Evolutionary conservation across 2,888 invertebrate genomes (phyloP).

Genomic region (Dolichomitus sp.): DNA sequence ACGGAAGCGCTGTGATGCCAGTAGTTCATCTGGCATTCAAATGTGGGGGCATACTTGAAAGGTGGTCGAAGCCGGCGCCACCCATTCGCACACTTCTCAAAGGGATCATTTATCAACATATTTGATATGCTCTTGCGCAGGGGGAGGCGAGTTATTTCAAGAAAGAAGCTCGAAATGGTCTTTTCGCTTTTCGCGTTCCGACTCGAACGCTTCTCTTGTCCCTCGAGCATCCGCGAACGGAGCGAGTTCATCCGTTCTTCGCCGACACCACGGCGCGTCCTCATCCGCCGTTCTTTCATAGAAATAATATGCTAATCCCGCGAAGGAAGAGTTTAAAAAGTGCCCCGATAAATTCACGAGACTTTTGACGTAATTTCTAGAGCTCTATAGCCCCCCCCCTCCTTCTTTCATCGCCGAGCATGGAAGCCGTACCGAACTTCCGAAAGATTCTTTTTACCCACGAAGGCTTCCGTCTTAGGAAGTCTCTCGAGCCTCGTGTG

Average conservation of each 20-base stretch:
- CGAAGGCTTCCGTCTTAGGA: slow-evolving; percentile 54
- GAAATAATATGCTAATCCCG: slow-evolving; percentile 86
- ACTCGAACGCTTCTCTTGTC: slow-evolving; percentile 48
- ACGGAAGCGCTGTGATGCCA: slow-evolving; percentile 61
- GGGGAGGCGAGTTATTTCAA: slow-evolving; percentile 66
- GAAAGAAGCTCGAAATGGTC: slow-evolving; percentile 61
- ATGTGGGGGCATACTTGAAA: slow-evolving; percentile 77
- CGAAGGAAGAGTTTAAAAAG: slow-evolving; percentile 85
- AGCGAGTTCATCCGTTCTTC: slow-evolving; percentile 68
- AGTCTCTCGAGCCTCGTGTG: slow-evolving; percentile 42
- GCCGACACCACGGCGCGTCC: slow-evolving; percentile 71
- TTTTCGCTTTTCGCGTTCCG: slow-evolving; percentile 49
- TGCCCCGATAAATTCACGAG: slow-evolving; percentile 85
- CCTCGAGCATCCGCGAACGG: slow-evolving; percentile 64
- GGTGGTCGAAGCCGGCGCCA: slow-evolving; percentile 76
- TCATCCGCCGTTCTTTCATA: slow-evolving; percentile 75
- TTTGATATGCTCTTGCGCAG: slow-evolving; percentile 83
- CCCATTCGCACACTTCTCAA: slow-evolving; percentile 82
- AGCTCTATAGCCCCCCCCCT: slow-evolving; percentile 70
- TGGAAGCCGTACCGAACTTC: slow-evolving; percentile 73
- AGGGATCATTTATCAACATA: slow-evolving; percentile 86
- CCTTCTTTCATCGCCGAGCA: slow-evolving; percentile 55
- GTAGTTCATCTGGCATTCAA: slow-evolving; percentile 83
- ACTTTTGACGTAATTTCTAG: slow-evolving; percentile 85
- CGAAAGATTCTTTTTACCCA: slow-evolving; percentile 80